A percentile compares a stretch with the other conserved stretches of the same genome.
phyloP scores from a whole-genome alignment of 2,797 vertebrate species.

The Aeoliscus strigatus region DNA sequence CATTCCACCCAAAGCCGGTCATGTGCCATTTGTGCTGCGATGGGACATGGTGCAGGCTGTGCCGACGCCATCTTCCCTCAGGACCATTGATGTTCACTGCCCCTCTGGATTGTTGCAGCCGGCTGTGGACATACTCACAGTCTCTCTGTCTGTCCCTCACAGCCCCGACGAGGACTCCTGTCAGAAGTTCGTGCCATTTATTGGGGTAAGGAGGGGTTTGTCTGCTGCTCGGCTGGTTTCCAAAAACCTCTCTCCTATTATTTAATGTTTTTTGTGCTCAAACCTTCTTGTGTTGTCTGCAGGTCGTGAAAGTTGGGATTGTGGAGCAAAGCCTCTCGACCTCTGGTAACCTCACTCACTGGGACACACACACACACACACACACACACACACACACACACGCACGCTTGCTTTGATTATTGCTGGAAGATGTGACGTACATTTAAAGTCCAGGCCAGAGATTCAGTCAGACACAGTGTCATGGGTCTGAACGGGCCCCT shows the following conservation, averaged over 20 bases:
- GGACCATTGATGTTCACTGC: slow-evolving; percentile 63
- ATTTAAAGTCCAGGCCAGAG: too few relatives aligned
- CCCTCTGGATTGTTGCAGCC: slow-evolving; percentile 36
- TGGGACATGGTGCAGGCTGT: slow-evolving; percentile 48
- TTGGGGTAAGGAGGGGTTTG: slow-evolving; percentile 85
- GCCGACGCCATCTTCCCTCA: slow-evolving; percentile 42
- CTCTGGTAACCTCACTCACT: slow-evolving; percentile 63
- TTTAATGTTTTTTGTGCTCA: slow-evolving; percentile 3
- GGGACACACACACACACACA: too few relatives aligned
- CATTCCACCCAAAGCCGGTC: slow-evolving; percentile 49
- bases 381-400: too few relatives aligned
- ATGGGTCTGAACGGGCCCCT: too few relatives aligned
- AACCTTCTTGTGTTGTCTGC: slow-evolving; percentile 7
- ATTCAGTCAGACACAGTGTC: too few relatives aligned
- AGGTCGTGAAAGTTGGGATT: slow-evolving; percentile 84
- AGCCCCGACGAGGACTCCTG: slow-evolving; percentile 90
- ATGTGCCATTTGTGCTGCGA: slow-evolving; percentile 42
- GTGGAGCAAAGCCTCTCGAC: slow-evolving; percentile 80
- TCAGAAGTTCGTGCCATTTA: slow-evolving; percentile 91
- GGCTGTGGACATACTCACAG: slow-evolving; percentile 14
- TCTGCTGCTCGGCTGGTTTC: too few relatives aligned
- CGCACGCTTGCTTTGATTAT: too few relatives aligned
- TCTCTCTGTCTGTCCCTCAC: slow-evolving; percentile 35
- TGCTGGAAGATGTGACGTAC: too few relatives aligned
- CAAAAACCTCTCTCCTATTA: not conserved